These are phyloP conservation scores for Rhagologus leucostigma DNA, from an alignment of 2,113 vertebrate genomes.

Conservation along the genomic window DNA sequence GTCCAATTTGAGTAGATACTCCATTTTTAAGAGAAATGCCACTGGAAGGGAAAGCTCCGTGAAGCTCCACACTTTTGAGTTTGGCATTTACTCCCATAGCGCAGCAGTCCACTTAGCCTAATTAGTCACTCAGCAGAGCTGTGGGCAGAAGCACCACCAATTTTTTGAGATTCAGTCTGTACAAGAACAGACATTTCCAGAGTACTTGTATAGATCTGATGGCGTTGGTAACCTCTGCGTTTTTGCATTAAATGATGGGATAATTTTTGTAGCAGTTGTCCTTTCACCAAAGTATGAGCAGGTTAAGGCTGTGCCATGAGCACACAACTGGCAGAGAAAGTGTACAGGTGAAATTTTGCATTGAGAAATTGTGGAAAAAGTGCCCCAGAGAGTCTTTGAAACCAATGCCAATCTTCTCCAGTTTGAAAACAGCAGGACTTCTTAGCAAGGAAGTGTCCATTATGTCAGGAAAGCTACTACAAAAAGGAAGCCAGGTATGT, in stretches of 20 bases:
- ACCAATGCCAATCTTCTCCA: background rate
- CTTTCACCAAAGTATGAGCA: background rate
- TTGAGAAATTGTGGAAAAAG: background rate
- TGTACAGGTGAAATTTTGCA: background rate
- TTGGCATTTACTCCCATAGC: background rate
- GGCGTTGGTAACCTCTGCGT: background rate
- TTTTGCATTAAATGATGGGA: background rate
- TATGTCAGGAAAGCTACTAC: background rate
- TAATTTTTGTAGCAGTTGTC: background rate
- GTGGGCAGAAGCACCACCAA: background rate
- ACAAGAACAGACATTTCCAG: background rate
- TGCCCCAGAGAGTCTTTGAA: background rate
- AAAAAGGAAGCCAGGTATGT: background rate
- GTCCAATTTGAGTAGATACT: background rate
- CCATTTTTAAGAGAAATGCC: background rate
- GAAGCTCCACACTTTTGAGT: background rate
- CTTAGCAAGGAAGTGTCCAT: background rate
- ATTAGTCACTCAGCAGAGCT: background rate
- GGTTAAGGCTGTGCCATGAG: background rate
- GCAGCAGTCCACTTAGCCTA: background rate
- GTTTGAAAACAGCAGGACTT: background rate
- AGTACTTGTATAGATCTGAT: background rate
- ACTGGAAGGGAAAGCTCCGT: background rate
- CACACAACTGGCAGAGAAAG: background rate
- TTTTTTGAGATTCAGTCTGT: background rate